A percentile compares a stretch with the other conserved stretches of the same genome.
phyloP scores from a whole-genome alignment of 2,888 invertebrate genomes.

The Protonemura montana region DNA sequence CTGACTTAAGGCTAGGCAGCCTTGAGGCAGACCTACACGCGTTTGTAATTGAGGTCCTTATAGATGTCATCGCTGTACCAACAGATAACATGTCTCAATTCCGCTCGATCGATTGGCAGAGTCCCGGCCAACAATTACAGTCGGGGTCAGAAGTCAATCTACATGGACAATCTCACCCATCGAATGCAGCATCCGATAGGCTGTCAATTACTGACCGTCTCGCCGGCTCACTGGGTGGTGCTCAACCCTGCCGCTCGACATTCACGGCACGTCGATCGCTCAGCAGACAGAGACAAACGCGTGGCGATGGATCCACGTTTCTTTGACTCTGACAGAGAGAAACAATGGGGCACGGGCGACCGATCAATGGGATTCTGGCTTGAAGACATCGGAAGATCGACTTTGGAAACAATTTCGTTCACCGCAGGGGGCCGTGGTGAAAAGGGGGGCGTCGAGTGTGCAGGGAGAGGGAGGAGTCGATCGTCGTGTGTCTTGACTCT shows the following conservation, averaged over 20 bases:
- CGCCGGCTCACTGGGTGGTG: neutral
- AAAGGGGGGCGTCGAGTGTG: neutral
- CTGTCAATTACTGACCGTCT: neutral
- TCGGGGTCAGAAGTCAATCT: neutral
- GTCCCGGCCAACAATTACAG: neutral
- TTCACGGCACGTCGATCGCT: neutral
- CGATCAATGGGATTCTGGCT: constrained; percentile 40
- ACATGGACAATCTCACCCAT: neutral
- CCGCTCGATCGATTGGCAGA: too few species aligned
- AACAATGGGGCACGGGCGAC: neutral
- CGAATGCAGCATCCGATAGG: too few species aligned
- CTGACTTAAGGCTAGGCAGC: too few species aligned
- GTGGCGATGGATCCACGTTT: neutral
- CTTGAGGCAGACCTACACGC: too few species aligned
- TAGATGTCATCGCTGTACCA: too few species aligned
- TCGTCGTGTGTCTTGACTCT: neutral
- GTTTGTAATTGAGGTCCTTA: too few species aligned
- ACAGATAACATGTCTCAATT: too few species aligned
- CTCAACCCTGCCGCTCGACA: neutral
- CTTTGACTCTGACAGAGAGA: neutral
- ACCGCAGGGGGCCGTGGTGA: constrained; percentile 41
- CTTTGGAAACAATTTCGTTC: constrained; percentile 50
- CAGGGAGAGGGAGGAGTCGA: neutral
- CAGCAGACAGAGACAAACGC: neutral
- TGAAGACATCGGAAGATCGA: constrained; percentile 49